phyloP scores from a whole-genome alignment of 2,888 invertebrate genomes.

The Parnassius apollo region DNA sequence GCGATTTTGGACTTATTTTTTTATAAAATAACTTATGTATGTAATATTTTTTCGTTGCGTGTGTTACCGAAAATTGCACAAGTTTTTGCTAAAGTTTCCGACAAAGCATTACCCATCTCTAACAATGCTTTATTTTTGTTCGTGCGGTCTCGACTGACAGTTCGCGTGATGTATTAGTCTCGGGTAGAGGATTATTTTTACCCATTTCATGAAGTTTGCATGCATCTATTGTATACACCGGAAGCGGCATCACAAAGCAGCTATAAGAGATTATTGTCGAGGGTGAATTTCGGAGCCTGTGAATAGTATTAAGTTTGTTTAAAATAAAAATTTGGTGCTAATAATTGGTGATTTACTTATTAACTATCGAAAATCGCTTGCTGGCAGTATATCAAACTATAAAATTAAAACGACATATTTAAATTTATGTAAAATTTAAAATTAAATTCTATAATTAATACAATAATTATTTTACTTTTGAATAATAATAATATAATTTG shows the following conservation, averaged over 20 bases:
- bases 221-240: slow-evolving; percentile 74
- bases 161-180: slow-evolving; percentile 77
- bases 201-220: slow-evolving; percentile 79
- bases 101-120: slow-evolving; percentile 63
- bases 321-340: slow-evolving; percentile 41
- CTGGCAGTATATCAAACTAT: too few relatives aligned
- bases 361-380: background rate
- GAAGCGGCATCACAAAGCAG: slow-evolving; percentile 75
- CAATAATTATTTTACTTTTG: too few relatives aligned
- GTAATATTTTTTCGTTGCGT: slow-evolving; percentile 40
- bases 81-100: slow-evolving; percentile 74
- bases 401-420: too few relatives aligned
- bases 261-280: slow-evolving; percentile 63
- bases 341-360: slow-evolving; percentile 32
- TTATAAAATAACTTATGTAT: too few relatives aligned
- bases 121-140: slow-evolving; percentile 79
- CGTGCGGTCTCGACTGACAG: slow-evolving; percentile 77
- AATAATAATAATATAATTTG: too few relatives aligned
- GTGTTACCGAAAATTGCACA: slow-evolving; percentile 69
- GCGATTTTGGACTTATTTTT: too few relatives aligned
- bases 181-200: slow-evolving; percentile 77
- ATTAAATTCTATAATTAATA: too few relatives aligned
- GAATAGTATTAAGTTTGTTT: slow-evolving; percentile 61
- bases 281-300: slow-evolving; percentile 55
- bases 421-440: too few relatives aligned